Conservation (phyloP, 2,888 invertebrate genomes). For the Dolomedes plantarius region DNA sequence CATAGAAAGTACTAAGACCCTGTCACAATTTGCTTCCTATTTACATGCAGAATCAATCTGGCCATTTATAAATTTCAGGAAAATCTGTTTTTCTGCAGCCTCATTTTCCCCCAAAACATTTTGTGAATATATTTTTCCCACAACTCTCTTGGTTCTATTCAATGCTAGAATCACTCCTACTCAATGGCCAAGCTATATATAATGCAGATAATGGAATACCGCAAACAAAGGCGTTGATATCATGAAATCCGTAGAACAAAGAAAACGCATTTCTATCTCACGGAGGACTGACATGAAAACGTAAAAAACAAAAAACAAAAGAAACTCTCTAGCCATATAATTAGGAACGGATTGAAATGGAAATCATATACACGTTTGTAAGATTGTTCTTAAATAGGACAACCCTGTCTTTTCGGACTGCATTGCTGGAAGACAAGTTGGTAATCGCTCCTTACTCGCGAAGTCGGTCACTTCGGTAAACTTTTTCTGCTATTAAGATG, state of each 20-base stretch:
- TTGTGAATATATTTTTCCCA: too few relatives aligned
- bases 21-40: too few relatives aligned
- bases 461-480: not conserved
- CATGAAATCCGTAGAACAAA: slow-evolving; percentile 37
- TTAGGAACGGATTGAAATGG: slow-evolving; percentile 46
- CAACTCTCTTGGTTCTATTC: too few relatives aligned
- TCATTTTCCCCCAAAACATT: too few relatives aligned
- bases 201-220: slow-evolving; percentile 24
- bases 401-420: slow-evolving; percentile 18
- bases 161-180: not conserved
- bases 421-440: not conserved
- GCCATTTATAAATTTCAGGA: too few relatives aligned
- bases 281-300: slow-evolving; percentile 18
- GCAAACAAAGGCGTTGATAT: slow-evolving; percentile 23
- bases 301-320: slow-evolving; percentile 28
- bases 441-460: slow-evolving; percentile 28
- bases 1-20: too few relatives aligned
- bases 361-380: slow-evolving; percentile 27
- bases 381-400: slow-evolving; percentile 62
- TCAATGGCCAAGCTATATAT: not conserved
- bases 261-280: slow-evolving; percentile 2
- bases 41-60: too few relatives aligned
- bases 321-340: slow-evolving; percentile 30
- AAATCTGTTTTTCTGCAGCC: too few relatives aligned
- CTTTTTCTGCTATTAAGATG: slow-evolving; percentile 8